Evolutionary conservation across 2,113 vertebrate genomes (phyloP).

Genomic region (Brachypteracias leptosomus): DNA sequence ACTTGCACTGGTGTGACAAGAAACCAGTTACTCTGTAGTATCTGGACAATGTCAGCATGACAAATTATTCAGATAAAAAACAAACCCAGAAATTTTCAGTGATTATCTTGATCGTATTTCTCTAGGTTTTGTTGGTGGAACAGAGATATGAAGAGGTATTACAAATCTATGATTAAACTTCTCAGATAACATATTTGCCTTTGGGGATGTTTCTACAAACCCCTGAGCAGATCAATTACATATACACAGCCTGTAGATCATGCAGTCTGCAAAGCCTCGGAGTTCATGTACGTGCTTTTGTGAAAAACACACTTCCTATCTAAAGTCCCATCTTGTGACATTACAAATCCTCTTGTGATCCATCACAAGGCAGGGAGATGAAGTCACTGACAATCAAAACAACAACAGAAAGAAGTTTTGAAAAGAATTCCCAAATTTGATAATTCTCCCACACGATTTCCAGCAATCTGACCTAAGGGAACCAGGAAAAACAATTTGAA

Average conservation of each 20-base stretch:
- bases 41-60: not conserved
- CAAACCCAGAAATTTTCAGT: not conserved
- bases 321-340: not conserved
- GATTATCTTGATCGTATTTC: not conserved
- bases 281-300: not conserved
- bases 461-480: not conserved
- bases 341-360: slow-evolving; percentile 21
- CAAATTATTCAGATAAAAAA: not conserved
- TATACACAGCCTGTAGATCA: not conserved
- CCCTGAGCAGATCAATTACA: not conserved
- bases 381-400: not conserved
- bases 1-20: not conserved
- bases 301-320: not conserved
- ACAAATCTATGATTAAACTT: not conserved
- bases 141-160: not conserved
- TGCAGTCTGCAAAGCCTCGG: not conserved
- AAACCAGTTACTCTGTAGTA: not conserved
- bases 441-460: not conserved
- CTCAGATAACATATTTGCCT: not conserved
- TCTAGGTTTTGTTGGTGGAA: not conserved
- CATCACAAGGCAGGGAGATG: not conserved
- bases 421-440: not conserved
- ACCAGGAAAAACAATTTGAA: not conserved
- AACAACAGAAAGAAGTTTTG: not conserved
- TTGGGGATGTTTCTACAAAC: not conserved